Base-by-base conservation (phyloP, 2,113 vertebrate species). In the Ammodramus savannarum region DNA sequence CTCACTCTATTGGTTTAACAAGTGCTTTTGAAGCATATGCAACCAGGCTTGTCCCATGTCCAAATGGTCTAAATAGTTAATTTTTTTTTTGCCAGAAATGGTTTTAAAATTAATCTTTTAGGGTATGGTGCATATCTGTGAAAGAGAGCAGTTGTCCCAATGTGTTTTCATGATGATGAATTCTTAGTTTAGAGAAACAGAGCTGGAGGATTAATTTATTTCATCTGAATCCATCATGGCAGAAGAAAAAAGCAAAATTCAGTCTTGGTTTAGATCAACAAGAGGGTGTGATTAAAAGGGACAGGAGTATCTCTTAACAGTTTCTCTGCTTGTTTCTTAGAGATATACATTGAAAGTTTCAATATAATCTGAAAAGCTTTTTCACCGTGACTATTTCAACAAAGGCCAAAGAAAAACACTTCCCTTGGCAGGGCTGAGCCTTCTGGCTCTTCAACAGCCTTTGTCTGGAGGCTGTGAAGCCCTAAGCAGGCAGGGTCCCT, bases 401-500 rank as follows among this genome's bases (percentile, higher is more conserved):
- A 74, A 76, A 9, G 73, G 76, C 77, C 91, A 95, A 72, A 39
- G 76, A 81, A 89, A 93, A 90, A 26, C 1, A 3, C 43, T 93
- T 10, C 58, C 57, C 36, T 78, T 87, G 87, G 76, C 72, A 81
- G 77, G 39, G 62, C 66, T 44, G 48, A 74, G 62, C 22, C 55
- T 87, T 48, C 88, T 89, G 90, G 85, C 81, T 85, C 76, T 66
- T 8, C 44, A 67, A 9, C 72, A 81, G 52, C 46, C 26, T 73
- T 83, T 63, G 57, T 84, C 62, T 86, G 87, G 90, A 83, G 66
- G 82, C 67, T 93, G 61, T 52, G 62, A 93, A 93, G 81, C 74
- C 58, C 19, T 43, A 79, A 71, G 22, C 93, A 90, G 14, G 2
- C 67, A 32, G 19, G 21, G 34, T 58, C 79, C 72, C 89, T 4